These are phyloP conservation scores for Lonchura striata DNA, from an alignment of 2,113 vertebrate genomes.

Conservation along the genomic window DNA sequence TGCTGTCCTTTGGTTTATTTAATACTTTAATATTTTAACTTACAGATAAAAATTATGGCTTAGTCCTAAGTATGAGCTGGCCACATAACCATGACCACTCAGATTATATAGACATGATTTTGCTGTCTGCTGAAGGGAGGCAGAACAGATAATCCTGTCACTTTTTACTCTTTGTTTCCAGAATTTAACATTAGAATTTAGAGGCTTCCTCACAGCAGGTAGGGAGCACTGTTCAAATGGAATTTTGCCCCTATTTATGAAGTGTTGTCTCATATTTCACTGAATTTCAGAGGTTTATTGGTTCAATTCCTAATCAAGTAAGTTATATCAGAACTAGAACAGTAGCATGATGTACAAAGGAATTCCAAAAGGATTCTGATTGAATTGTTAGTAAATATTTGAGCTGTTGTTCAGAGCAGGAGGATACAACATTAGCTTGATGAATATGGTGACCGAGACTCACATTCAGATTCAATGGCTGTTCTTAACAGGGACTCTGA, in stretches of 20 bases:
- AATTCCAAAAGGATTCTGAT: neutral
- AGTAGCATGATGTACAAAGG: neutral
- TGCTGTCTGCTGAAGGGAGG: conserved; percentile 14
- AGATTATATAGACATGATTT: conserved; percentile 4
- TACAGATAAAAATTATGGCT: neutral
- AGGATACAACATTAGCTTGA: neutral
- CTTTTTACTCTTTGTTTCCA: neutral
- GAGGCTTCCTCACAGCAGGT: neutral
- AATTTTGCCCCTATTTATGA: neutral
- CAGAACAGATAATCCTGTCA: neutral
- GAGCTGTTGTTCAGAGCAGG: neutral
- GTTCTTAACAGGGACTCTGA: neutral
- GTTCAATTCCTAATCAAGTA: conserved; percentile 24
- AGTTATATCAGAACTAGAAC: conserved; percentile 2
- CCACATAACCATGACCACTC: neutral
- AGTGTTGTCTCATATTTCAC: conserved; percentile 8
- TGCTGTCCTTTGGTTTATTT: neutral
- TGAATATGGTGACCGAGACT: neutral
- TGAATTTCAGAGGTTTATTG: conserved; percentile 3
- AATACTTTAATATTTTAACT: conserved; percentile 10
- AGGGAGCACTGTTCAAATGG: neutral
- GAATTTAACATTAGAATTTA: conserved; percentile 20
- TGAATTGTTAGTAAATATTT: neutral
- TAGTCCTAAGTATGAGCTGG: neutral
- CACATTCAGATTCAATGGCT: neutral